A percentile compares a stretch with the other conserved stretches of the same genome.
phyloP scores from a whole-genome alignment of 2,888 invertebrate species.

The Nymphalis urticae region DNA sequence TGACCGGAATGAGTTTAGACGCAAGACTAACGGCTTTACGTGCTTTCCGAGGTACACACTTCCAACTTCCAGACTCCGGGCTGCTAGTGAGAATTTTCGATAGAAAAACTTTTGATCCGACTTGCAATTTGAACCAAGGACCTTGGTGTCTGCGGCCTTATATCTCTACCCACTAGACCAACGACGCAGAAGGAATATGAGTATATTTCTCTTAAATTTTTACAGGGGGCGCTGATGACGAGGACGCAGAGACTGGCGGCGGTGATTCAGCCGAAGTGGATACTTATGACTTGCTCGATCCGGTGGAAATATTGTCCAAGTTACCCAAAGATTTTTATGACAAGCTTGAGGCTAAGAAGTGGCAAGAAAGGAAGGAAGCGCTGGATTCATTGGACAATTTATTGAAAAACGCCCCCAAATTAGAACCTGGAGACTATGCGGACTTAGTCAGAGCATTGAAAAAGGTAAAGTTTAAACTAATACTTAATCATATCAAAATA shows the following conservation, averaged over 20 bases:
- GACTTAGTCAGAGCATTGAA: slow-evolving; percentile 93
- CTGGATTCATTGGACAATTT: slow-evolving; percentile 91
- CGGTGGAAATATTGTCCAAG: slow-evolving; percentile 95
- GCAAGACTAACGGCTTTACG: too few relatives aligned
- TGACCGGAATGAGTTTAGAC: too few relatives aligned
- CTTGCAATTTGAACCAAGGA: too few relatives aligned
- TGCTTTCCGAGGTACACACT: too few relatives aligned
- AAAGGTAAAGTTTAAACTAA: slow-evolving; percentile 81
- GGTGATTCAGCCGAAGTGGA: slow-evolving; percentile 87
- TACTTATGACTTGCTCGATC: slow-evolving; percentile 93
- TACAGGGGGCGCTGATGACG: slow-evolving; percentile 71
- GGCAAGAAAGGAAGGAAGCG: slow-evolving; percentile 97
- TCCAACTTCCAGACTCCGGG: too few relatives aligned
- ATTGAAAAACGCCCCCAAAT: slow-evolving; percentile 88
- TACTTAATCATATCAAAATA: not conserved
- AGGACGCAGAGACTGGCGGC: slow-evolving; percentile 82
- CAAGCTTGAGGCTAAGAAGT: slow-evolving; percentile 96
- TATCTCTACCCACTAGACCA: too few relatives aligned
- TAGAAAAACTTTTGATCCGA: too few relatives aligned
- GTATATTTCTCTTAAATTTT: not conserved
- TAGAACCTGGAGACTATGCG: slow-evolving; percentile 96
- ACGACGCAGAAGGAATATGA: not conserved
- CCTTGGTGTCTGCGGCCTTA: too few relatives aligned
- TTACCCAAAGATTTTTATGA: slow-evolving; percentile 98
- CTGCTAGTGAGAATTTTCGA: too few relatives aligned